Base-by-base conservation (phyloP, 1,140 invertebrate species). In the Trachymyrmex cornetzi region DNA sequence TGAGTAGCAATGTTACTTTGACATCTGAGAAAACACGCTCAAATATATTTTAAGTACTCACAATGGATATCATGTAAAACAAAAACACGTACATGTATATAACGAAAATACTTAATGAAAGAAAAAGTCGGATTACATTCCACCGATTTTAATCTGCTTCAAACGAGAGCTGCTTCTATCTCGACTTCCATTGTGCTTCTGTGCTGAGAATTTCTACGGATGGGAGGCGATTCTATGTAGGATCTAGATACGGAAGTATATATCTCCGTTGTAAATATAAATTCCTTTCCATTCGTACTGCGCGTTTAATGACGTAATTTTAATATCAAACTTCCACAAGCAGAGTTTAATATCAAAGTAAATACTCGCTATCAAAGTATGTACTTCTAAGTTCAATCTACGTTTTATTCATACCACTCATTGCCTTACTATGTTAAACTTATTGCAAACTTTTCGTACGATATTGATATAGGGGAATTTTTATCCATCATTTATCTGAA, bases 341-440 rank as follows among this genome's bases (percentile, higher is more conserved):
- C 16, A n/a, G 48, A 69, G 30, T 81, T 81, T 81, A 69, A 81
- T 81, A 81, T 16, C 30, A 81, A 57, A 81, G 63, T 69, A 81
- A 81, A 81, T 69, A 24, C n/a, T n/a, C 27, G 48, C 63, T 22
- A 11, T 79, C 16, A 12, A 53, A 80, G 30, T 44, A 24, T 67
- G 77, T 16, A 44, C 27, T 66, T 27, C n/a, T 67, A 80, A 67
- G 30, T 80, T 67, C 27, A 80, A 19, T 66, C 7, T 38, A 57
- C 27, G 48, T 57, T 81, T 81, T 81, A 69, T 81, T 81, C 64
- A 69, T 81, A 55, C 44, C n/a, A n/a, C 66, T 80, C 63, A 38
- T 80, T 66, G n/a, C 48, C 48, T 53, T 12, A 27, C 53, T 67
- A 38, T 38, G 24, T 24, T 22, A 22, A 80, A 30, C 48, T 69